Evolutionary conservation across 1,140 invertebrate genomes (phyloP).

Genomic region (Cotesia glomerata): DNA sequence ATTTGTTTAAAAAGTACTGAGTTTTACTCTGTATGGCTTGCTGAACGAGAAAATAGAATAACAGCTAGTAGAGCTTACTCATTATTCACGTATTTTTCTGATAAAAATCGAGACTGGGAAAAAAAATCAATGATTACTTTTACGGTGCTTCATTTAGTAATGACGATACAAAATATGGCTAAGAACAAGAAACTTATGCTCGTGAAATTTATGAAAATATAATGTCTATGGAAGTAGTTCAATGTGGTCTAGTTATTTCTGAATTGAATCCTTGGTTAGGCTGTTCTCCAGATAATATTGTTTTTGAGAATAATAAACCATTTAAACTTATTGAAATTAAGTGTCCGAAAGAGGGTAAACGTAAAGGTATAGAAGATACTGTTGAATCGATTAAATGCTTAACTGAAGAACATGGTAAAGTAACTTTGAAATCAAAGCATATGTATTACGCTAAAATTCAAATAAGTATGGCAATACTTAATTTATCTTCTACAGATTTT

Average conservation of each 20-base stretch:
- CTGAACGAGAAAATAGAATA: neutral
- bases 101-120: slow-evolving; percentile 7
- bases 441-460: slow-evolving; percentile 25
- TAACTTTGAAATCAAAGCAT: too few relatives aligned
- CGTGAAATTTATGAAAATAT: neutral
- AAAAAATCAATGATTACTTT: slow-evolving; percentile 15
- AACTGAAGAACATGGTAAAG: too few relatives aligned
- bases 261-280: too few relatives aligned
- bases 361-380: neutral
- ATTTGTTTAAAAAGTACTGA: slow-evolving; percentile 11
- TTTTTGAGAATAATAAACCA: neutral
- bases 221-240: neutral
- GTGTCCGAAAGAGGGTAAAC: neutral
- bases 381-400: neutral
- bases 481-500: slow-evolving; percentile 2
- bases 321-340: slow-evolving; percentile 1
- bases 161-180: slow-evolving; percentile 5
- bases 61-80: slow-evolving; percentile 6
- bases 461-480: slow-evolving; percentile 23
- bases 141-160: neutral
- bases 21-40: neutral
- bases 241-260: neutral
- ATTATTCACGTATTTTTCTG: neutral
- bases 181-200: neutral
- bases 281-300: too few relatives aligned